These are phyloP conservation scores for Phenacoccus solenopsis DNA, from an alignment of 1,140 invertebrate genomes.

Conservation along the genomic window DNA sequence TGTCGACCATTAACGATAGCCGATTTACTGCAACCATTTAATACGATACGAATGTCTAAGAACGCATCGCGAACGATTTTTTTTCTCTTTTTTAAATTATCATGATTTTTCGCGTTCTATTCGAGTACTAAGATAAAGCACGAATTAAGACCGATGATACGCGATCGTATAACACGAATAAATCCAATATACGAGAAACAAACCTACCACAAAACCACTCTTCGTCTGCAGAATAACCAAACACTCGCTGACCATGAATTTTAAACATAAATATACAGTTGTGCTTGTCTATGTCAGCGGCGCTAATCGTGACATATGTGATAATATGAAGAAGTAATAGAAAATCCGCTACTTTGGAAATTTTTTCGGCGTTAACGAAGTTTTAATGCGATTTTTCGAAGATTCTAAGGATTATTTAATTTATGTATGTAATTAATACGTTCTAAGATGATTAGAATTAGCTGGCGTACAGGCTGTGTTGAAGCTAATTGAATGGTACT, in stretches of 20 bases:
- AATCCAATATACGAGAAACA: slow-evolving; percentile 1
- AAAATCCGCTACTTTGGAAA: too few species aligned
- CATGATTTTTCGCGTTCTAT: not conserved
- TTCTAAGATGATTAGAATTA: too few species aligned
- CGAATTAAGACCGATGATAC: not conserved
- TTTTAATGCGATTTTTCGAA: too few species aligned
- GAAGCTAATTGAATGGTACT: too few species aligned
- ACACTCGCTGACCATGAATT: not conserved
- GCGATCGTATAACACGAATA: not conserved
- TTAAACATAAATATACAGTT: not conserved
- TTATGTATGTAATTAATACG: too few species aligned
- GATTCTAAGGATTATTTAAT: too few species aligned
- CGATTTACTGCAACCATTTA: not conserved
- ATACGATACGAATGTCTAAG: not conserved
- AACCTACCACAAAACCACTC: not conserved
- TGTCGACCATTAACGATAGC: not conserved
- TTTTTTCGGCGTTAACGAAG: too few species aligned
- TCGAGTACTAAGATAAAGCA: not conserved
- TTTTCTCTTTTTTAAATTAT: not conserved
- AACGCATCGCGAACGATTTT: not conserved
- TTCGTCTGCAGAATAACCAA: slow-evolving; percentile 1
- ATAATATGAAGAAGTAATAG: not conserved
- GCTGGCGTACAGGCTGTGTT: too few species aligned
- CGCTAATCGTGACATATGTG: not conserved
- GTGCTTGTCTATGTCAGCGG: not conserved